Evolutionary conservation across 1,140 invertebrate genomes (phyloP).

Genomic region (Calliopsis andreniformis): DNA sequence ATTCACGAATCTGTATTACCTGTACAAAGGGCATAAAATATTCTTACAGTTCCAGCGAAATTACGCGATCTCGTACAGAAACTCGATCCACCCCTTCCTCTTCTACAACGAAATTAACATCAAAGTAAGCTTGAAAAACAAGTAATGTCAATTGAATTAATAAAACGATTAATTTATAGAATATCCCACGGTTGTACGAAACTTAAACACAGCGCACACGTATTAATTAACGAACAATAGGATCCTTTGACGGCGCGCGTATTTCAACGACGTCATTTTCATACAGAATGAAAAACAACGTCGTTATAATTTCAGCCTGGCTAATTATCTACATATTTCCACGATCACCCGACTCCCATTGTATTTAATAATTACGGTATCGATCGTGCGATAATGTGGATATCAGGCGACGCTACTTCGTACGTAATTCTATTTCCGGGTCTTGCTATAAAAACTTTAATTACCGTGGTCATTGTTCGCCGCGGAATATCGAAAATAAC

Average conservation of each 20-base stretch:
- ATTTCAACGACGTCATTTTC: constrained; percentile 16
- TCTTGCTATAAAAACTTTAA: not conserved
- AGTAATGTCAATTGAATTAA: no score
- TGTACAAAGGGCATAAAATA: not conserved
- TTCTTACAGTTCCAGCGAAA: not conserved
- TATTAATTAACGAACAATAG: constrained; percentile 29
- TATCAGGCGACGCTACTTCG: not conserved
- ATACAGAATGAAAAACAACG: constrained; percentile 21
- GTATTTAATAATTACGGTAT: constrained; percentile 25
- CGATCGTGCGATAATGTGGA: constrained; percentile 1
- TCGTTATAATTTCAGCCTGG: not conserved
- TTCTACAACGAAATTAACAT: no score
- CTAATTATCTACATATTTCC: constrained; percentile 35
- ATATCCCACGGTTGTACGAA: not conserved
- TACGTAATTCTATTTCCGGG: not conserved
- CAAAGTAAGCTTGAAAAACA: no score
- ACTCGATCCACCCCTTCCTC: no score
- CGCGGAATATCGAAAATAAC: not conserved
- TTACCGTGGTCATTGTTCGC: not conserved
- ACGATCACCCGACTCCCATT: constrained; percentile 25
- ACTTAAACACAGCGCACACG: not conserved
- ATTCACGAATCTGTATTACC: constrained; percentile 5
- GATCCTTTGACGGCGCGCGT: not conserved
- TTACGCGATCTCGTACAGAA: not conserved
- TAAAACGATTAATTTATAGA: not conserved